A percentile compares a stretch with the other conserved stretches of the same genome.
Evolutionary conservation across 2,113 vertebrate species (phyloP).

Genomic region (Lagenorhynchus albirostris): DNA sequence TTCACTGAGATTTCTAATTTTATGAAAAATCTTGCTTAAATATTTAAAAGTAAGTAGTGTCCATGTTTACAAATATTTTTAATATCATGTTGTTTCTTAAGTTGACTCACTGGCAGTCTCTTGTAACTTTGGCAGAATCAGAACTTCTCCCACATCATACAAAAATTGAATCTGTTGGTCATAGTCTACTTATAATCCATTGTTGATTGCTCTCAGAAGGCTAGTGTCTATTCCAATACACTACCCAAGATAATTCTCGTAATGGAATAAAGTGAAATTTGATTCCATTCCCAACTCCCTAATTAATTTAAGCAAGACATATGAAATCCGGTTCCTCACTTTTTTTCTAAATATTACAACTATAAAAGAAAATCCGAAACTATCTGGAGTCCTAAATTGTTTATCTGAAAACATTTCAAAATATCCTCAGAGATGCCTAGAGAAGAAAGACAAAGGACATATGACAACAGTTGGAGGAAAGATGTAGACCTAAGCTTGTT

Average conservation of each 20-base stretch:
- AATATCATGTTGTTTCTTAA: slow-evolving; percentile 8
- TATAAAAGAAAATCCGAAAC: slow-evolving; percentile 18
- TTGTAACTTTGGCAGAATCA: slow-evolving; percentile 12
- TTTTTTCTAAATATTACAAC: slow-evolving; percentile 19
- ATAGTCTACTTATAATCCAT: slow-evolving; percentile 11
- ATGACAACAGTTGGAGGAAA: neutral
- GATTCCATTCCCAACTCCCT: neutral
- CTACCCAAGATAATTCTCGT: neutral
- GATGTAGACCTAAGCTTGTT: too few relatives aligned
- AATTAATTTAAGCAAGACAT: slow-evolving; percentile 38
- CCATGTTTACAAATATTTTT: slow-evolving; percentile 46
- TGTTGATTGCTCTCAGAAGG: slow-evolving; percentile 6
- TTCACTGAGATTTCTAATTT: slow-evolving; percentile 35
- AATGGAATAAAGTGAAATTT: slow-evolving; percentile 37
- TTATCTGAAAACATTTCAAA: slow-evolving; percentile 41
- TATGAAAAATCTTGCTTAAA: slow-evolving; percentile 28
- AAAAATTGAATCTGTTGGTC: neutral
- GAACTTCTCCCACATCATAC: neutral
- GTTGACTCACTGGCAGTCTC: neutral
- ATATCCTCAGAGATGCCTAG: neutral
- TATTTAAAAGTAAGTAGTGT: slow-evolving; percentile 24
- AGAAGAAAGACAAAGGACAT: neutral
- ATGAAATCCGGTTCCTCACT: neutral
- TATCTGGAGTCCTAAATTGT: neutral
- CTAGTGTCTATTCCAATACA: neutral